Evolutionary conservation across 1,140 invertebrate species (phyloP), one percentile per base, ranked within the genome.

Genomic region (Chrysoperla carnea): DNA sequence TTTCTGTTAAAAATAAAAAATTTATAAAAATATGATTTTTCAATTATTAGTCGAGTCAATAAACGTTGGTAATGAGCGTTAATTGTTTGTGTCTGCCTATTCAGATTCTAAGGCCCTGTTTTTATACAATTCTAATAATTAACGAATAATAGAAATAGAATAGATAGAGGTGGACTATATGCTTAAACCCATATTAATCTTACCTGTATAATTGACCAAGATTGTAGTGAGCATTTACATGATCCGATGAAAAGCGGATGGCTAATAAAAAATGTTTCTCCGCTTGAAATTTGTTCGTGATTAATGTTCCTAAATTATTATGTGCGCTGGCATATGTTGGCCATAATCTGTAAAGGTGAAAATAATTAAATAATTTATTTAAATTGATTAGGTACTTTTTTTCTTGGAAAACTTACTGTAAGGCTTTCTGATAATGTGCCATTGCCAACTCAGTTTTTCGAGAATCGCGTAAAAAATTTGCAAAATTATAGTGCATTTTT

Each of bases 401-500:
- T 35, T 8, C 33, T 8, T 35, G n/a, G 15, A 47, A 8, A 46
- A 67, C 73, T 76, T 64, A 90, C 87, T 75, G 79, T 17, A 91
- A 64, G 6, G 86, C 83, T 59, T 75, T 70, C 51, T 73, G 73
- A 62, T 90, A 92, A 61, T 90, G 85, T 48, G 73, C 61, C 33
- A 80, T 75, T 4, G 86, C 86, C 40, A 72, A 61, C 37, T 81
- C 73, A 38, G 71, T 69, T 49, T 78, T 66, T 23, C 75, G 73
- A 9, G 73, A 67, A 57, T 90, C 86, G 56, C 83, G 75, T 40
- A 85, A 69, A 55, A 84, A 80, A 67, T 92, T 92, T 14, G 78
- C 87, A 58, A 82, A 88, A 62, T 91, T 91, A 66, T 89, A 92
- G 64, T 90, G 86, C 63, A 88, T 76, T 64, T 92, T 91, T 17